Base-by-base conservation (phyloP, 64 coral and sea anemone genomes). In the Astreopora myriophthalma region DNA sequence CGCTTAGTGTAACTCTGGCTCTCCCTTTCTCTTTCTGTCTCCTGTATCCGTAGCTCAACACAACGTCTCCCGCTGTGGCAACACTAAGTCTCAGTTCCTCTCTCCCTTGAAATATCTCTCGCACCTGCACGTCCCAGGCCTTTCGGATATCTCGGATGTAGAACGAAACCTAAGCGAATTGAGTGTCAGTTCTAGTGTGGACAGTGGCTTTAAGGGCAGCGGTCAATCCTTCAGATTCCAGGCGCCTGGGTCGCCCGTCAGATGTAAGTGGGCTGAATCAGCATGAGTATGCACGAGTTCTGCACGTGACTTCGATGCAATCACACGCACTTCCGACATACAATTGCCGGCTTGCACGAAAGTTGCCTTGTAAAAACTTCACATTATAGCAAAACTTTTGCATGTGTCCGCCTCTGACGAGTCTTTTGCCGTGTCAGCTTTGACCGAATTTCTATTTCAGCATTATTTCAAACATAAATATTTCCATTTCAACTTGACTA, bases 161-260 rank as follows among this genome's bases (percentile, higher is more conserved):
- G 25, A 58, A 24, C 60, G 89, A 82, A 91, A 81, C 44, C 65
- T 91, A 52, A 92, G 90, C 44, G 71, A 85, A 24, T 84, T 92
- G 90, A 92, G 90, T 73, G 71, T 86, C 68, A 75, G 69, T n/a
- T 92, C 90, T 48, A 92, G 90, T 35, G 80, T 86, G 28, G 90
- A 92, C 80, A 85, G 79, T 73, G 90, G 90, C 33, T 92, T 85
- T 77, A 82, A 74, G 66, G 90, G 90, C 46, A 87, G 85, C 27
- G 90, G 90, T 83, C 79, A 64, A 37, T 83, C 79, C 55, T 83
- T 83, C 79, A 35, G 79, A 62, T 57, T 83, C n/a, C 79, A 61
- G 33, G 79, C 22, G 70, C 70, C 70, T 8, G 58, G 79, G 57
- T 83, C 51, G 58, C 79, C 55, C 3, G 57, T 83, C 57, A 83